phyloP scores from a whole-genome alignment of 2,113 vertebrate genomes.

The Excalfactoria chinensis region DNA sequence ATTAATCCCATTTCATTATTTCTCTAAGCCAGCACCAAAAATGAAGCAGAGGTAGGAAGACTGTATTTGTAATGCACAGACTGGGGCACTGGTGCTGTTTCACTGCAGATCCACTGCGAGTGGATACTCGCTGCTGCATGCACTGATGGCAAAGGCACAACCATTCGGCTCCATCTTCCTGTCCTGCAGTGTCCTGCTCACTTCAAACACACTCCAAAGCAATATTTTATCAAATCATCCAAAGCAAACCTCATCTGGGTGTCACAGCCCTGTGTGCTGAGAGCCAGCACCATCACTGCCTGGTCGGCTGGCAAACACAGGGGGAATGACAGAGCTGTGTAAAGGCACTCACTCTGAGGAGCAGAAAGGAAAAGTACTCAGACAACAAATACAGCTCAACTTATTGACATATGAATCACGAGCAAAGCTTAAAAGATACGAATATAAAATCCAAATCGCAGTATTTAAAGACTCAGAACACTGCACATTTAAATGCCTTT shows the following conservation, averaged over 20 bases:
- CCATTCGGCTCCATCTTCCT: background rate
- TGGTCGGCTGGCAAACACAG: background rate
- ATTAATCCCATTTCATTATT: background rate
- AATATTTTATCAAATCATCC: background rate
- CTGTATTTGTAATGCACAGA: background rate
- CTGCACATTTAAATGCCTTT: conserved; percentile 29
- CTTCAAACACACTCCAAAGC: background rate
- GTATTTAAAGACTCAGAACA: conserved; percentile 32
- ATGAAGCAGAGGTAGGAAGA: background rate
- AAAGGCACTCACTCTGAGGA: background rate
- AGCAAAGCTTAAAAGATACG: background rate
- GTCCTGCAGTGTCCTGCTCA: background rate
- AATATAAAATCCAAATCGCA: background rate
- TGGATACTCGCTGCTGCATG: background rate
- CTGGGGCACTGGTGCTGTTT: background rate
- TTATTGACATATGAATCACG: background rate
- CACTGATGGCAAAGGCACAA: fast-evolving
- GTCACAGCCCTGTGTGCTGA: background rate
- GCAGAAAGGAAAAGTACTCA: background rate
- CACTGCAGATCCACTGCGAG: background rate
- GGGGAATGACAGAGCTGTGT: background rate
- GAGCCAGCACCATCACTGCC: background rate
- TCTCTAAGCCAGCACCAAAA: background rate
- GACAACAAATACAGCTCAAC: background rate
- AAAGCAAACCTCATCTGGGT: background rate